Percentiles rank a stretch among this genome's conserved stretches.
These are phyloP conservation scores for Phylloscopus whistleri DNA, from an alignment of 2,113 vertebrate genomes.

Conservation along the genomic window DNA sequence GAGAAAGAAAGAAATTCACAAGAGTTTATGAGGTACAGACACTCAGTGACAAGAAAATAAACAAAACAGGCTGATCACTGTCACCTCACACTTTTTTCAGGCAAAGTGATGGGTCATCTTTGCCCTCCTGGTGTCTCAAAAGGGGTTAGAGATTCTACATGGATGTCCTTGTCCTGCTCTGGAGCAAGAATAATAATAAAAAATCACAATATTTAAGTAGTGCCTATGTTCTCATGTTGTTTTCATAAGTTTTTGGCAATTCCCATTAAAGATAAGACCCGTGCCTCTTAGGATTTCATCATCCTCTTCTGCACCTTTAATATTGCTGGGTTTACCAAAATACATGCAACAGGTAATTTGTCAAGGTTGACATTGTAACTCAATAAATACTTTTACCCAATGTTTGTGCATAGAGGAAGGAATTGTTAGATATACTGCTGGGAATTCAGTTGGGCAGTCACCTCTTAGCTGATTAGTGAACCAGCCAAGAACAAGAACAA, in stretches of 20 bases:
- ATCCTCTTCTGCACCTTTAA: not conserved
- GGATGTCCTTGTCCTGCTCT: not conserved
- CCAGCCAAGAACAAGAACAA: not conserved
- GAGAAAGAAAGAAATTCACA: not conserved
- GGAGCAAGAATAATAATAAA: not conserved
- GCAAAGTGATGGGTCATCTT: not conserved
- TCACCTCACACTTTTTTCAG: not conserved
- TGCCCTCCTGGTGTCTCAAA: not conserved
- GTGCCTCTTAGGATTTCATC: not conserved
- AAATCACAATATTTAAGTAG: not conserved
- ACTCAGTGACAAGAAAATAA: not conserved
- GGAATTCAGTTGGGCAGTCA: not conserved
- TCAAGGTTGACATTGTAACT: not conserved
- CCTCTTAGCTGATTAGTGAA: not conserved
- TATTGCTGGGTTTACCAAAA: not conserved
- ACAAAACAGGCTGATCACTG: not conserved
- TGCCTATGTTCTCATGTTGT: not conserved
- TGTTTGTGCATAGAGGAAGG: not conserved
- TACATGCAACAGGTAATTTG: not conserved
- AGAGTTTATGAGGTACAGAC: not conserved
- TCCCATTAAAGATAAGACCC: not conserved
- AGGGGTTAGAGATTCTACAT: not conserved
- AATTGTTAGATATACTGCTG: not conserved
- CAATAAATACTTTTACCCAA: not conserved
- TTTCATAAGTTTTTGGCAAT: not conserved